Base-by-base conservation (phyloP, 35 echinoderm and acorn worm genomes). In the Ptychodera flava region DNA sequence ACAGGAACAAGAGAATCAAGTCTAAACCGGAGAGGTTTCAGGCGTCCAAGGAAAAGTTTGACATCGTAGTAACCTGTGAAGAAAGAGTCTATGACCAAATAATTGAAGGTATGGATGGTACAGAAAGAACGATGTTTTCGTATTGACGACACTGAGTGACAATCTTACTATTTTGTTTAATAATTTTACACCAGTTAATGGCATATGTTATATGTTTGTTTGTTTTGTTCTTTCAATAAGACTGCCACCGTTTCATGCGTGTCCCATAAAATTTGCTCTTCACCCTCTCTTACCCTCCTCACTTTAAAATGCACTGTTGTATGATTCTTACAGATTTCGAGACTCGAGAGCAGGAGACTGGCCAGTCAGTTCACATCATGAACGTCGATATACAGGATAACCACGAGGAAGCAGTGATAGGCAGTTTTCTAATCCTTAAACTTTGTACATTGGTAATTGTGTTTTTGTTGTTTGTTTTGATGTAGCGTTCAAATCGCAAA, bases 51-150 rank as follows among this genome's bases (percentile, higher is more conserved):
- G 95, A 97, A 1, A 83, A 89, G 33, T 97, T 97, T 86, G 95
- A 97, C 31, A 80, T 97, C 1, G 85, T 97, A 0, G 80, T 97
- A 15, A 97, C 95, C 29, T 91, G 85, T 1, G 95, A 97, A 79
- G 95, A 97, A 84, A 93, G 92, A 85, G 95, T 97, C 2, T 97
- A 93, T 76, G 95, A 97, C 84, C 95, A 97, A 88, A 92, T 97
- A 29, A 76, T 93, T 33, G 95, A 97, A 80, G 93, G 93, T 95
- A 53, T 36, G 88, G 22, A 88, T 0, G 80, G 30, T 77, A 16
- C n/a, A n/a, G n/a, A n/a, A n/a, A n/a, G n/a, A n/a, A n/a, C n/a
- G n/a, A n/a, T n/a, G n/a, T n/a, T n/a, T n/a, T n/a, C n/a, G n/a
- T n/a, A n/a, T n/a, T n/a, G n/a, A n/a, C n/a, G n/a, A n/a, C n/a